phyloP scores from a whole-genome alignment of 1,140 invertebrate species.

The Pseudomyrmex cubaensis region DNA sequence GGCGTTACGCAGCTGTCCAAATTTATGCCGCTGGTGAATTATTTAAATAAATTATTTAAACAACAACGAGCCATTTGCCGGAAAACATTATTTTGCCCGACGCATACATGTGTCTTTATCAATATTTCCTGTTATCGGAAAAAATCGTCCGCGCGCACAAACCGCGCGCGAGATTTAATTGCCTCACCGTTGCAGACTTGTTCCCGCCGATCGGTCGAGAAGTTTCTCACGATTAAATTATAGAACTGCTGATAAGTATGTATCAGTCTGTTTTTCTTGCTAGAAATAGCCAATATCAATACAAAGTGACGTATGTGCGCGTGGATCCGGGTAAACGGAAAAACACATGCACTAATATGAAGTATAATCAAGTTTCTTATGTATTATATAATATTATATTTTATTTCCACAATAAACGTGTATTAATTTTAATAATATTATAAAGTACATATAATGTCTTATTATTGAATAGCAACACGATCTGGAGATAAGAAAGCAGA shows the following conservation, averaged over 20 bases:
- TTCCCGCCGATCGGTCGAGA: conserved; percentile 2
- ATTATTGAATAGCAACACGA: neutral
- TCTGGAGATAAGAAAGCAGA: conserved; percentile 20
- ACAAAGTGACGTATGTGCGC: neutral
- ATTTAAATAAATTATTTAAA: neutral
- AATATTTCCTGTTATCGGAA: neutral
- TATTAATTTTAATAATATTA: no score
- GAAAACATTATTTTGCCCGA: neutral
- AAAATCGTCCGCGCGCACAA: neutral
- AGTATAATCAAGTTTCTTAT: no score
- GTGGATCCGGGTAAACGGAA: conserved; percentile 26
- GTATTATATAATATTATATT: no score
- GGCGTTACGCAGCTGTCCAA: neutral
- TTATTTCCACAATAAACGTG: no score
- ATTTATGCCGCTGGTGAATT: neutral
- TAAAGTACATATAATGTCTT: neutral
- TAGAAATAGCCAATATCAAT: neutral
- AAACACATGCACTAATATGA: no score
- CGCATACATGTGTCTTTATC: neutral
- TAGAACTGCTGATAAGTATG: conserved; percentile 6
- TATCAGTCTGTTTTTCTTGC: conserved; percentile 24
- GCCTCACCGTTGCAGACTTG: no score
- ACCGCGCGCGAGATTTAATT: neutral
- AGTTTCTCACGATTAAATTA: conserved; percentile 16
- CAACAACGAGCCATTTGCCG: no score